Base-by-base conservation (phyloP, 1,140 invertebrate species). In the Rhysida immarginata region DNA sequence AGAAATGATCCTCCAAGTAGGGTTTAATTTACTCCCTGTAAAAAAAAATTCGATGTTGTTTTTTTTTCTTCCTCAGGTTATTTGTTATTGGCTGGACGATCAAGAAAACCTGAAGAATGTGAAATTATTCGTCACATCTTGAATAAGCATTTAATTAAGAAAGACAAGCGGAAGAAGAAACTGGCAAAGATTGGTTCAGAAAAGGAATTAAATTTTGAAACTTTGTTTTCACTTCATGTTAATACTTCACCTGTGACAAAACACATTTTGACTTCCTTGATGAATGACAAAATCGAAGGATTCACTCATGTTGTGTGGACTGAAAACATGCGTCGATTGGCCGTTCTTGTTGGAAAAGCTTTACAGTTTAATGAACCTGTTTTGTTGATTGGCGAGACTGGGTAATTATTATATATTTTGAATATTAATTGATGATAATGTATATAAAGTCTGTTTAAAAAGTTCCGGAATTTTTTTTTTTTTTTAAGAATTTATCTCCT, bases 381-480 rank as follows among this genome's bases (percentile, higher is more conserved):
- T 1, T 70, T 99, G 11, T 71, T 99, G 21, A 91, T 99, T 8
- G 96, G 96, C 46, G 92, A 96, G 69, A 99, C 96, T 24, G 96
- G 74, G 69, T 73, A 66, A 50, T 62, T 63, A 53, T 50, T 42
- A 41, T 48, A 20, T 20, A 51, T 58, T 55, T 14, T 54, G 11
- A 44, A 26, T 16, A 55, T 24, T 55, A 55, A 20, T 14, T 54
- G n/a, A 26, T 55, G 8, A 26, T n/a, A n/a, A n/a, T n/a, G n/a
- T n/a, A n/a, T n/a, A n/a, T n/a, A n/a, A n/a, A n/a, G n/a, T n/a
- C n/a, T n/a, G n/a, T n/a, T n/a, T 54, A 52, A 45, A 11, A 25
- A 46, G 3, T 51, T 54, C 5, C 20, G 8, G 50, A 16, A 46
- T 18, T n/a, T n/a, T n/a, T n/a, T n/a, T n/a, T n/a, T n/a, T n/a